These are phyloP conservation scores for Lycaon pictus DNA, from an alignment of 2,113 vertebrate species.

Conservation along the genomic window DNA sequence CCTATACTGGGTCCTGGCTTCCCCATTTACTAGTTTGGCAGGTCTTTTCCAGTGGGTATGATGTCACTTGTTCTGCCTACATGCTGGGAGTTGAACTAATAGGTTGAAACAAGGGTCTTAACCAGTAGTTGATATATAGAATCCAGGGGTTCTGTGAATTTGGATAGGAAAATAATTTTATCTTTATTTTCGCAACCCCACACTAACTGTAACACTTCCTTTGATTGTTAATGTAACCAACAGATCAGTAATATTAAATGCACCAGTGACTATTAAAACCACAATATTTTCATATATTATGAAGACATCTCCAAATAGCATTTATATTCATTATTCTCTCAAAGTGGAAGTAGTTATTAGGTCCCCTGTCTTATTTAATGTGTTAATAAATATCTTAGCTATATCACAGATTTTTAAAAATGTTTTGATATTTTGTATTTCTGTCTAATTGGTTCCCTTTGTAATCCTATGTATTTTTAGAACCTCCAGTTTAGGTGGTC, in stretches of 20 bases:
- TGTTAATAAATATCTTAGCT: neutral
- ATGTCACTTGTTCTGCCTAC: neutral
- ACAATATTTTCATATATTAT: neutral
- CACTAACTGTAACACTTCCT: neutral
- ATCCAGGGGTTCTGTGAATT: neutral
- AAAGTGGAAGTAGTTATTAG: neutral
- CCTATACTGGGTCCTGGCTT: neutral
- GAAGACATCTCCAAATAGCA: neutral
- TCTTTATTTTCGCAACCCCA: constrained; percentile 35
- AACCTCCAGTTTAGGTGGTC: neutral
- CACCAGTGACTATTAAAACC: neutral
- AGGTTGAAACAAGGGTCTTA: neutral
- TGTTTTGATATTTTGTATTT: constrained; percentile 44
- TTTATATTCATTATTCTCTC: neutral
- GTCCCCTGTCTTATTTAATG: neutral
- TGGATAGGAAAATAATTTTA: constrained; percentile 7
- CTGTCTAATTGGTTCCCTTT: neutral
- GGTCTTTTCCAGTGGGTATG: neutral
- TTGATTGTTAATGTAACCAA: neutral
- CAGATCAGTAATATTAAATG: neutral
- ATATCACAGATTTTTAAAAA: neutral
- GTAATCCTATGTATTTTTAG: neutral
- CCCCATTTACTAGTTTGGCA: neutral
- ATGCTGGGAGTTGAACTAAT: neutral
- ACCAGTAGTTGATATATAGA: neutral